Base-by-base conservation (phyloP, 2,888 invertebrate genomes). In the Phyllotreta striolata region DNA sequence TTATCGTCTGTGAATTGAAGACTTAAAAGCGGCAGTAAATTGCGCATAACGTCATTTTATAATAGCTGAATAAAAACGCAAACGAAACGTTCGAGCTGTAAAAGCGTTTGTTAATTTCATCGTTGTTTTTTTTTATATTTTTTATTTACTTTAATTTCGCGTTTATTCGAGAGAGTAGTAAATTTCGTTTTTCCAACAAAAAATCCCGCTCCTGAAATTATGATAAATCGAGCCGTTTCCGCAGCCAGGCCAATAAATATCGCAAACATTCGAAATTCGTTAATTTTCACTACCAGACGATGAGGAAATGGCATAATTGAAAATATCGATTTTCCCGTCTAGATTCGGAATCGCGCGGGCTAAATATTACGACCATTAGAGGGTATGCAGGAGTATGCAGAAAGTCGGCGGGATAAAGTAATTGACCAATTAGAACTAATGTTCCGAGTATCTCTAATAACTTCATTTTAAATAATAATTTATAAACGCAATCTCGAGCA, bases 341-440 rank as follows among this genome's bases (percentile, higher is more conserved):
- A 12, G 37, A n/a, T 54, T 37, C 38, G 24, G 10, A 55, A 55
- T 55, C 47, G 10, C 47, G 10, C 56, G 14, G 43, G 52, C 56
- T 41, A 46, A 62, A 62, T 62, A 62, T 62, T 34, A 43, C 38
- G n/a, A 56, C 62, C 38, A 62, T 56, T 51, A 51, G 62, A 38
- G 56, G 49, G 9, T 40, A 57, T 56, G 51, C 62, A 51, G 37
- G 40, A 41, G 24, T 62, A 47, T 55, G 55, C 39, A 38, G 40
- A 61, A 55, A 39, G 54, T 47, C 38, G 34, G 46, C 55, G 37
- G 55, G 49, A 49, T 49, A 49, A 49, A 49, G 49, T 49, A 49
- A 49, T 49, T 35, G 49, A 49, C 49, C 49, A 35, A 49, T 49
- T 49, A 49, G 49, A 49, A n/a, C 35, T 49, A 49, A 49, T 49